phyloP scores from a whole-genome alignment of 2,888 invertebrate species.

The Sabellastarte sp. region DNA sequence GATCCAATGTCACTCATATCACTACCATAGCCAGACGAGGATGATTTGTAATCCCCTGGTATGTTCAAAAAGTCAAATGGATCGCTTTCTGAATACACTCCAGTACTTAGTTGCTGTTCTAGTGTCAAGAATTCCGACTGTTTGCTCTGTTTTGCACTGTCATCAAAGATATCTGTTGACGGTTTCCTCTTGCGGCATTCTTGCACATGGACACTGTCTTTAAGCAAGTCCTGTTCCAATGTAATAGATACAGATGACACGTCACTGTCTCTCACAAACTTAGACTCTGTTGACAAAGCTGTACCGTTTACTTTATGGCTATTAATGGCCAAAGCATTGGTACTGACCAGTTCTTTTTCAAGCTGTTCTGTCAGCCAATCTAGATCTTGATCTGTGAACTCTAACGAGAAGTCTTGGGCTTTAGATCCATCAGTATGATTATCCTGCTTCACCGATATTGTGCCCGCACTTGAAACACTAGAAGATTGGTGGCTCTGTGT shows the following conservation, averaged over 20 bases:
- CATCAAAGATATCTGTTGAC: not conserved
- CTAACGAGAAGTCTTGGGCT: no score
- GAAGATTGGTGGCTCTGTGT: no score
- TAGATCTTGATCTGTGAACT: not conserved
- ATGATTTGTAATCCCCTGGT: not conserved
- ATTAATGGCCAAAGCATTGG: not conserved
- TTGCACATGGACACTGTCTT: not conserved
- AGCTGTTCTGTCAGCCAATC: not conserved
- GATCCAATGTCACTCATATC: not conserved
- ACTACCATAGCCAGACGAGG: constrained; percentile 2
- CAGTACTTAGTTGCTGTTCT: no score
- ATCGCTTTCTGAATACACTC: not conserved
- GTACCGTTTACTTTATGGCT: not conserved
- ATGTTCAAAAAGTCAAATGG: not conserved
- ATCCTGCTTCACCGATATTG: not conserved
- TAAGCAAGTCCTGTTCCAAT: no score
- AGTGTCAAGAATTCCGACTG: not conserved
- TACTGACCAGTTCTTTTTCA: not conserved
- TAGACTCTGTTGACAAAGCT: not conserved
- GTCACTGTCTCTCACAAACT: not conserved
- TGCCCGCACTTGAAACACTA: not conserved
- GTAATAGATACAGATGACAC: no score
- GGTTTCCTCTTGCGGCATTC: no score
- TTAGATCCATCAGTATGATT: no score
- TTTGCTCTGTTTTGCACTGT: not conserved